Evolutionary conservation across 2,113 vertebrate species (phyloP).

Genomic region (Cyanoliseus patagonus): DNA sequence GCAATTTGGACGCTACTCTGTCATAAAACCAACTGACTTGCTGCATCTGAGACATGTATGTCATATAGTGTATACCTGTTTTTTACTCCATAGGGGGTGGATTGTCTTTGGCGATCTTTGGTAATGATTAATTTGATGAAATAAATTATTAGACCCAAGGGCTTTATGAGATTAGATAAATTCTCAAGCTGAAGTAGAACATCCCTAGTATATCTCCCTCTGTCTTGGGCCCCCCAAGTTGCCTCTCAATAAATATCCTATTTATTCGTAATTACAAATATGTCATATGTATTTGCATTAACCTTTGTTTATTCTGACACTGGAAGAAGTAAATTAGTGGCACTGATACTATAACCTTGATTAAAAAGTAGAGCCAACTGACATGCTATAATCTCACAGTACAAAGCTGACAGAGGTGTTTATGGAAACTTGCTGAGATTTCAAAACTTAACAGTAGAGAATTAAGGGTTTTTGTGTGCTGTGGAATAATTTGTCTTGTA

Average conservation of each 20-base stretch:
- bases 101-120: background rate
- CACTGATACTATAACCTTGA: background rate
- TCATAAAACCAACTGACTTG: background rate
- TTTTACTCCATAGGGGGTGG: background rate
- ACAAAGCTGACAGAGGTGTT: constrained; percentile 20
- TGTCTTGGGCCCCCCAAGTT: background rate
- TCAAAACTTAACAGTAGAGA: background rate
- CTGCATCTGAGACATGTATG: background rate
- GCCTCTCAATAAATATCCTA: background rate
- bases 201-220: background rate
- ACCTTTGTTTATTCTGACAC: background rate
- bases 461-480: constrained; percentile 18
- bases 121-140: background rate
- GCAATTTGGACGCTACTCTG: background rate
- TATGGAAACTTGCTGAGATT: constrained; percentile 14
- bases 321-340: constrained; percentile 2
- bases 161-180: background rate
- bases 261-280: constrained; percentile 15
- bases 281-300: background rate
- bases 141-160: background rate
- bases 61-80: background rate
- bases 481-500: constrained; percentile 75
- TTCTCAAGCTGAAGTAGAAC: background rate
- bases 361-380: background rate
- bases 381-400: background rate